These are phyloP conservation scores for Limulus polyphemus DNA, from an alignment of 2,888 invertebrate genomes.

Conservation along the genomic window DNA sequence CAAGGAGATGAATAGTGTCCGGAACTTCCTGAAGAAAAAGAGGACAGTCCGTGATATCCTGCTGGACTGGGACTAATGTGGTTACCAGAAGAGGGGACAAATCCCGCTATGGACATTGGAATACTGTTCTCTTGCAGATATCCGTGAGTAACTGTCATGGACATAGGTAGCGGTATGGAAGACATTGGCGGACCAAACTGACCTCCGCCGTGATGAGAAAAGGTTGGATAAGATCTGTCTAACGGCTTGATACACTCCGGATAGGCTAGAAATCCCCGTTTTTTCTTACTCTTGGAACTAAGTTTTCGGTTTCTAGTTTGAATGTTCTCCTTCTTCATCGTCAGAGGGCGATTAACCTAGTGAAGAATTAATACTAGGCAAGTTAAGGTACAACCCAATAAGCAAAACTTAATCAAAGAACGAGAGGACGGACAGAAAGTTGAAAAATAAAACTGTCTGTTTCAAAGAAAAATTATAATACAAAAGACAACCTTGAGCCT, in stretches of 20 bases:
- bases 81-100: constrained; percentile 32
- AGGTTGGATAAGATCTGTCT: constrained; percentile 47
- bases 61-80: constrained; percentile 39
- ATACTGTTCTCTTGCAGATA: constrained; percentile 26
- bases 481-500: too few relatives aligned
- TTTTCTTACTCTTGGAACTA: constrained; percentile 96
- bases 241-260: constrained; percentile 87
- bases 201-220: constrained; percentile 32
- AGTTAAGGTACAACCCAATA: too few relatives aligned
- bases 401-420: too few relatives aligned
- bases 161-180: constrained; percentile 30
- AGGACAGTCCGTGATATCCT: constrained; percentile 23
- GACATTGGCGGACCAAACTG: constrained; percentile 37
- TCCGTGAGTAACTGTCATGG: constrained; percentile 23
- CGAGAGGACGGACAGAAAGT: too few relatives aligned
- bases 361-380: too few relatives aligned
- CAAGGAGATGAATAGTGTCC: constrained; percentile 30
- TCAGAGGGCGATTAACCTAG: constrained; percentile 93
- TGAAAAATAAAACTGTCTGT: too few relatives aligned
- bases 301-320: constrained; percentile 97
- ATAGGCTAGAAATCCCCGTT: constrained; percentile 55
- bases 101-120: constrained; percentile 25
- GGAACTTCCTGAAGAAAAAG: constrained; percentile 31
- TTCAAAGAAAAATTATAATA: too few relatives aligned
- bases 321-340: constrained; percentile 99